Percentiles rank a stretch among this genome's conserved stretches.
phyloP scores from a whole-genome alignment of 2,113 vertebrate genomes.

The Lynx canadensis region DNA sequence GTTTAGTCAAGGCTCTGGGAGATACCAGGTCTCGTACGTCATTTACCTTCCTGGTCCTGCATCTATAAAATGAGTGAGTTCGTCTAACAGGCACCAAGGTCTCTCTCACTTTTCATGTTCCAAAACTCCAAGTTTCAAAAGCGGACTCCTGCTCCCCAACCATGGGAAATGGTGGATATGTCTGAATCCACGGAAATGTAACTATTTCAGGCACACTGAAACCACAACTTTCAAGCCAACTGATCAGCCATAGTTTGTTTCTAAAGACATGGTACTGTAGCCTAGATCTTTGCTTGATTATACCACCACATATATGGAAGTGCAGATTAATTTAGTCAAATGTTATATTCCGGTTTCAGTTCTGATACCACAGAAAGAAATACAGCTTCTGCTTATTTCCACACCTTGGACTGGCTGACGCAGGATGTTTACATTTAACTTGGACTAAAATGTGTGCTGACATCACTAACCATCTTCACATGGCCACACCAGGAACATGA shows the following conservation, averaged over 20 bases:
- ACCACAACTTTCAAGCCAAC: not conserved
- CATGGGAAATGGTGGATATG: not conserved
- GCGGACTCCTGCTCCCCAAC: not conserved
- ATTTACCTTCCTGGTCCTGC: not conserved
- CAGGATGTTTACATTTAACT: not conserved
- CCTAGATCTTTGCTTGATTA: not conserved
- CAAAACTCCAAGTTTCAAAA: not conserved
- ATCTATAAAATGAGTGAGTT: not conserved
- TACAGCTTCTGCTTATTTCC: not conserved
- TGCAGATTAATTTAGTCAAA: not conserved
- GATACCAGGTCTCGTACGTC: not conserved
- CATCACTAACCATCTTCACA: not conserved
- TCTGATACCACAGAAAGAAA: not conserved
- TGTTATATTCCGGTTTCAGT: not conserved
- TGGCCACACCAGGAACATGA: not conserved
- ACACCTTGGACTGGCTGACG: not conserved
- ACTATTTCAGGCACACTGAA: not conserved
- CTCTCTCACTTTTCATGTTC: not conserved
- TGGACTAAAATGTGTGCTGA: not conserved
- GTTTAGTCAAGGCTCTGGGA: not conserved
- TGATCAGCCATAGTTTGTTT: not conserved
- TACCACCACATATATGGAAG: not conserved
- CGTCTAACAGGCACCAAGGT: not conserved
- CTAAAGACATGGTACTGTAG: not conserved
- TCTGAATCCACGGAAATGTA: not conserved